Base-by-base conservation (phyloP, 1,140 invertebrate genomes). In the Solenopsis fugax region DNA sequence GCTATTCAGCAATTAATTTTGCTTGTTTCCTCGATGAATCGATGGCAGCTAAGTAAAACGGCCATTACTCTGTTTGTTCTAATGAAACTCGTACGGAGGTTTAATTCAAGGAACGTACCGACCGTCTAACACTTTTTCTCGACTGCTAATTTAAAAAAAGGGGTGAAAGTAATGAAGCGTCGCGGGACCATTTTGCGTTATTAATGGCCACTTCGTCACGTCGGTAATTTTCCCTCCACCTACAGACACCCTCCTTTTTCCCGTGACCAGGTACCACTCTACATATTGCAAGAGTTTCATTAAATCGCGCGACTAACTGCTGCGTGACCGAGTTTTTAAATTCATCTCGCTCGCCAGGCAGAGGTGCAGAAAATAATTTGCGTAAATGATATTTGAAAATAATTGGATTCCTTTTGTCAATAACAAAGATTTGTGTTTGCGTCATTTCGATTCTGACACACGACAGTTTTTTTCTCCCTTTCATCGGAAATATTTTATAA, bases 281-380 rank as follows among this genome's bases (percentile, higher is more conserved):
- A 85, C 89, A 85, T 87, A 92, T 85, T 69, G 62, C 85, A 56
- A 88, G 87, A 91, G 88, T 92, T 93, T 91, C 90, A 92, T 93
- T 93, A 92, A 93, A 93, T 92, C 87, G 91, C 86, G 87, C 87
- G 88, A 89, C 88, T 87, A 90, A 90, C 91, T 91, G 85, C 91
- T 81, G 82, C 69, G 81, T 89, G 89, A 88, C 84, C 88, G 84
- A 90, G 75, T 90, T 91, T 93, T 92, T 93, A 85, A 89, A 91
- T 91, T 90, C 85, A 86, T 60, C 50, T 24, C 62, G 37, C 76
- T 69, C 50, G 54, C 50, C n/a, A 4, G 76, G 12, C 76, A 5
- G 50, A 41, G 45, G 56, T 13, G 75, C 64, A 41, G 21, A 41
- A 34, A 29, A 21, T 80, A 78, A 85, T 85, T 85, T 12, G 13